Evolutionary conservation across 1,140 invertebrate genomes (phyloP).

Genomic region (Acromyrmex heyeri): DNA sequence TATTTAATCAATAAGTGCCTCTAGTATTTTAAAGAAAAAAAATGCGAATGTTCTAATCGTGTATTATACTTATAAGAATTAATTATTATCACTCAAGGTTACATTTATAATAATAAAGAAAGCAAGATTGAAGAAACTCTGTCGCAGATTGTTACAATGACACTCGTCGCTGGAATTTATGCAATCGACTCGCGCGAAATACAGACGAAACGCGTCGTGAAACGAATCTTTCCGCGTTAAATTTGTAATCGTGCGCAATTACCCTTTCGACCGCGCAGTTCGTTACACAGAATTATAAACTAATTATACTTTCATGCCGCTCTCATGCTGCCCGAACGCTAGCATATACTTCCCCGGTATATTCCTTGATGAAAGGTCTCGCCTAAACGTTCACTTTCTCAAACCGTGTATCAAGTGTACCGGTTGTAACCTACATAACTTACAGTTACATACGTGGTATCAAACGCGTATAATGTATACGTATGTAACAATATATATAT

Average conservation of each 20-base stretch:
- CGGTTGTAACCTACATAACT: conserved; percentile 7
- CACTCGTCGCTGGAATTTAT: not conserved
- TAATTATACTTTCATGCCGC: conserved; percentile 20
- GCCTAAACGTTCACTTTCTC: conserved; percentile 64
- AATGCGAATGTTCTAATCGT: too few relatives aligned
- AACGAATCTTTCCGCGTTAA: conserved; percentile 39
- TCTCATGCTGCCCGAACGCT: not conserved
- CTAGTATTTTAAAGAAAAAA: too few relatives aligned
- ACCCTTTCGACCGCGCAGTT: conserved; percentile 21
- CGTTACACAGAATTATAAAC: conserved; percentile 54
- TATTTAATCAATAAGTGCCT: too few relatives aligned
- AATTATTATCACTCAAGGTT: too few relatives aligned
- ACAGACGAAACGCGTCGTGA: not conserved
- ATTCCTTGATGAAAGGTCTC: conserved; percentile 48
- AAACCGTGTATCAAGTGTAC: conserved; percentile 37
- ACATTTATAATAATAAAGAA: too few relatives aligned
- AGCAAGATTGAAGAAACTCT: too few relatives aligned
- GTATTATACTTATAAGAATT: too few relatives aligned
- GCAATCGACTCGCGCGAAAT: not conserved
- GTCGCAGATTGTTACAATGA: not conserved
- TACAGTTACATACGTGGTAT: conserved; percentile 8
- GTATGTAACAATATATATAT: not conserved
- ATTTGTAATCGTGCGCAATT: conserved; percentile 56
- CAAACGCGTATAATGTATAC: not conserved
- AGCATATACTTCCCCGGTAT: not conserved